Percentiles rank a stretch among this genome's conserved stretches.
Conservation (phyloP, 2,888 invertebrate species). For the Labia minor region DNA sequence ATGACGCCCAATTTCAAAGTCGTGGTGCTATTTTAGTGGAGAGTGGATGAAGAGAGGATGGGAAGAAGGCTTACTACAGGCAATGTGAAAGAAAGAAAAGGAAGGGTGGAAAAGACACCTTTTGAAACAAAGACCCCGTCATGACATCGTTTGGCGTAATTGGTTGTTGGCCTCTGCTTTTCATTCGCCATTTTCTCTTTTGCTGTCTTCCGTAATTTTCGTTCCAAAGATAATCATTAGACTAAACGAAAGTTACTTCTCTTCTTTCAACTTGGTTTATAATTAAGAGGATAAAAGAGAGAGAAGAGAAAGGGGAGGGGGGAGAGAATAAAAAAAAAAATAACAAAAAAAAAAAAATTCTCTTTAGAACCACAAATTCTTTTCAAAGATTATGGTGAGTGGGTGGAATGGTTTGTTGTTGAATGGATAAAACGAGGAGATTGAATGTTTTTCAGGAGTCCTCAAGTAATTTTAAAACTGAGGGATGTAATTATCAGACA, state of each 20-base stretch:
- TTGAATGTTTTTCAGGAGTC: too few species aligned
- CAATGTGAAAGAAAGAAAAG: too few species aligned
- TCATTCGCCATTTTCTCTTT: constrained; percentile 1
- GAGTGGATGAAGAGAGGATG: too few species aligned
- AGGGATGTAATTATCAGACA: too few species aligned
- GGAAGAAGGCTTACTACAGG: too few species aligned
- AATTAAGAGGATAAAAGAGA: constrained; percentile 15
- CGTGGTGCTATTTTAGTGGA: background rate
- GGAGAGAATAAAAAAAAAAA: too few species aligned
- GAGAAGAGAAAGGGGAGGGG: background rate
- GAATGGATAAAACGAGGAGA: too few species aligned
- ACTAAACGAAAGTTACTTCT: constrained; percentile 6
- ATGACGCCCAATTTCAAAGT: background rate
- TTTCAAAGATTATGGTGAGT: constrained; percentile 27
- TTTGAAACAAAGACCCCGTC: background rate
- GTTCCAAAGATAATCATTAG: constrained; percentile 1
- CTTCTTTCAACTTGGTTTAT: background rate
- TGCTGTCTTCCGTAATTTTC: constrained; percentile 13
- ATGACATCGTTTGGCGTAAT: constrained; percentile 1
- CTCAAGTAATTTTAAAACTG: too few species aligned
- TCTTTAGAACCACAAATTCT: constrained; percentile 21
- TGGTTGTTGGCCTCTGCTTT: constrained; percentile 9
- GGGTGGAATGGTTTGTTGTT: constrained; percentile 30
- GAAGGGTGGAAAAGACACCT: background rate
- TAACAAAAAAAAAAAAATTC: background rate